A percentile compares a stretch with the other conserved stretches of the same genome.
Conservation (phyloP, 2,888 invertebrate genomes). For the Noctua janthina region DNA sequence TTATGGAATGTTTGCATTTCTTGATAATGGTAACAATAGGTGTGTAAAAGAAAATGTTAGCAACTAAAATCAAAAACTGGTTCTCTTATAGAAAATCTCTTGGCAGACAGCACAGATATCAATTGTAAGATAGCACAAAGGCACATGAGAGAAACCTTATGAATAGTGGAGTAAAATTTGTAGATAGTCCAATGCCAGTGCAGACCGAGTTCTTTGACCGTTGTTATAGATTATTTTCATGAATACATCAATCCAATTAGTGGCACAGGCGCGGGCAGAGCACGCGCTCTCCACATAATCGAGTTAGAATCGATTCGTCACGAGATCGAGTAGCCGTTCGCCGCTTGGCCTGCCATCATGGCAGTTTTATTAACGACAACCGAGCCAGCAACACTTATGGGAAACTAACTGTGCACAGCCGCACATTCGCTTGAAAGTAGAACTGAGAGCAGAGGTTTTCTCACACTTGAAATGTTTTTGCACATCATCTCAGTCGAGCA, state of each 20-base stretch:
- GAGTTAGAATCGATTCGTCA: conserved; percentile 81
- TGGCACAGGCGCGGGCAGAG: conserved; percentile 58
- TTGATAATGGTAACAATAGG: background rate
- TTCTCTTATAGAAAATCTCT: background rate
- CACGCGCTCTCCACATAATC: conserved; percentile 72
- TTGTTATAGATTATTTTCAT: conserved; percentile 52
- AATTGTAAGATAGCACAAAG: conserved; percentile 6
- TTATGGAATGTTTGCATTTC: background rate
- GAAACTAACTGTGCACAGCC: conserved; percentile 25
- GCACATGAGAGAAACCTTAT: conserved; percentile 52
- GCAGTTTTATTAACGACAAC: conserved; percentile 49
- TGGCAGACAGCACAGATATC: background rate
- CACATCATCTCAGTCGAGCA: background rate
- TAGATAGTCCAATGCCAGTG: conserved; percentile 65
- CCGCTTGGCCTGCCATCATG: conserved; percentile 39
- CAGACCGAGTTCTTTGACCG: conserved; percentile 69
- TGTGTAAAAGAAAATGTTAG: background rate
- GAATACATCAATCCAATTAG: conserved; percentile 70
- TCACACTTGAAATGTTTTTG: conserved; percentile 26
- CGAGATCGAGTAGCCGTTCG: conserved; percentile 66
- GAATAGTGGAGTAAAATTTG: conserved; percentile 54
- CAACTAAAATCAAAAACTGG: background rate
- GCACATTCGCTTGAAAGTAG: conserved; percentile 34
- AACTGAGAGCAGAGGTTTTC: conserved; percentile 28
- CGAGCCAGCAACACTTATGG: conserved; percentile 36